Percentiles rank a stretch among this genome's conserved stretches.
phyloP scores from a whole-genome alignment of 2,888 invertebrate genomes.

The Helicoverpa assulta region DNA sequence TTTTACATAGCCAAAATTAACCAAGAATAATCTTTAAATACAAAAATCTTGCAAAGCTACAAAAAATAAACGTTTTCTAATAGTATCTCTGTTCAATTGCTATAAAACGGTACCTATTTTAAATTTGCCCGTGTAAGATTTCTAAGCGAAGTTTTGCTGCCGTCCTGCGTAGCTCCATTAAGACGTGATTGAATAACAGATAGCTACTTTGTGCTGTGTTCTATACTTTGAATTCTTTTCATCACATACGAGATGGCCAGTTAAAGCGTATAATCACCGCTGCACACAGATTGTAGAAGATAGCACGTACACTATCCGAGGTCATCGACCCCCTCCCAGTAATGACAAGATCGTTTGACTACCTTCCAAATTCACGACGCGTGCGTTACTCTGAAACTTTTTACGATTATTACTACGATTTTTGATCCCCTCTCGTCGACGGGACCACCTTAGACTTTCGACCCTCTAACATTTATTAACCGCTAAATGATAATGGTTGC shows the following conservation, averaged over 20 bases:
- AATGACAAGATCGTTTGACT: slow-evolving; percentile 79
- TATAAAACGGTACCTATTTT: slow-evolving; percentile 26
- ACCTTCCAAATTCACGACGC: slow-evolving; percentile 83
- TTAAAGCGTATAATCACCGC: slow-evolving; percentile 53
- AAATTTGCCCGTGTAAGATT: slow-evolving; percentile 40
- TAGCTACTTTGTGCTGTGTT: slow-evolving; percentile 50
- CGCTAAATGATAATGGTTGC: slow-evolving; percentile 84
- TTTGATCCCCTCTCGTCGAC: slow-evolving; percentile 81
- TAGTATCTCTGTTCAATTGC: slow-evolving; percentile 23
- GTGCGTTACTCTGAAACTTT: slow-evolving; percentile 85
- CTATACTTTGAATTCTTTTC: slow-evolving; percentile 55
- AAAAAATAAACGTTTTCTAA: slow-evolving; percentile 31
- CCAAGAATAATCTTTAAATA: not conserved
- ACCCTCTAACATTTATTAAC: slow-evolving; percentile 83
- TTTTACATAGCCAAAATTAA: not conserved
- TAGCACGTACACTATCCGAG: slow-evolving; percentile 68
- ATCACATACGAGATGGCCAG: slow-evolving; percentile 53
- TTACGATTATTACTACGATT: slow-evolving; percentile 87
- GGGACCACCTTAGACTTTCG: slow-evolving; percentile 79
- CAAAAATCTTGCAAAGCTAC: slow-evolving; percentile 14
- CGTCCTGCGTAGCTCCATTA: slow-evolving; percentile 49
- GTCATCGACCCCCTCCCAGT: slow-evolving; percentile 72
- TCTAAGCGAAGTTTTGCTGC: slow-evolving; percentile 39
- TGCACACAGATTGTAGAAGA: slow-evolving; percentile 64
- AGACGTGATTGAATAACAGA: slow-evolving; percentile 63